Evolutionary conservation across 2,113 vertebrate genomes (phyloP), one percentile per base, ranked within the genome.

Genomic region (Epinephelus lanceolatus): DNA sequence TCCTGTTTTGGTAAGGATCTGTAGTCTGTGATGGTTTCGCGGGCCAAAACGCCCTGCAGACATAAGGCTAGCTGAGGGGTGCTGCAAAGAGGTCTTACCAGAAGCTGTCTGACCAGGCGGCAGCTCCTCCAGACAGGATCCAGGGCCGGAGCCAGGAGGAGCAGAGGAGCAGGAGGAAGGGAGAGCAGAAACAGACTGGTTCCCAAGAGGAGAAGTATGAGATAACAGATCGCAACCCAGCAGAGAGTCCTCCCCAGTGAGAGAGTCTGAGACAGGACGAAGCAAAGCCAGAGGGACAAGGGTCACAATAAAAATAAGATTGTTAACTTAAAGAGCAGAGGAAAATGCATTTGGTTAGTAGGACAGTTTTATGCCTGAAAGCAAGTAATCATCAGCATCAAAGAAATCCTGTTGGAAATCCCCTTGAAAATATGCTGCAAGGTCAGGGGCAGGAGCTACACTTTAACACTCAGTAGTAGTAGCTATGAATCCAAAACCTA

Each of bases 151-250:
- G 74, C 86, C 87, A 67, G 86, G 86, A 82, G 84, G 85, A 82
- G 86, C 86, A 81, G 92, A 89, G 73, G 91, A 86, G 86, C 78
- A 87, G 80, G 78, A 86, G 62, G 88, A 88, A 79, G 92, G 57
- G 51, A 92, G 91, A 71, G 90, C 92, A 88, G 91, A 91, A 78
- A 94, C 88, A 78, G 90, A 86, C 86, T 88, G 94, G 77, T 79
- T 91, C 88, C 90, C 92, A 33, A 85, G 86, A 79, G 71, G 71
- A 70, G 91, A 81, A 84, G 97, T 94, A 90, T 97, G 97, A 96
- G 97, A 97, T 84, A 98, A 96, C 88, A 98, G 96, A 93, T 96
- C 95, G 81, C 96, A 96, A 93, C 97, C 97, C 95, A 99, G 96
- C 88, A 98, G 94, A 93, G 97, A 96, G 87, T 97, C 97, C 76